Evolutionary conservation across 2,888 invertebrate species (phyloP), one percentile per base, ranked within the genome.

Genomic region (Nematopogon swammerdamellus): DNA sequence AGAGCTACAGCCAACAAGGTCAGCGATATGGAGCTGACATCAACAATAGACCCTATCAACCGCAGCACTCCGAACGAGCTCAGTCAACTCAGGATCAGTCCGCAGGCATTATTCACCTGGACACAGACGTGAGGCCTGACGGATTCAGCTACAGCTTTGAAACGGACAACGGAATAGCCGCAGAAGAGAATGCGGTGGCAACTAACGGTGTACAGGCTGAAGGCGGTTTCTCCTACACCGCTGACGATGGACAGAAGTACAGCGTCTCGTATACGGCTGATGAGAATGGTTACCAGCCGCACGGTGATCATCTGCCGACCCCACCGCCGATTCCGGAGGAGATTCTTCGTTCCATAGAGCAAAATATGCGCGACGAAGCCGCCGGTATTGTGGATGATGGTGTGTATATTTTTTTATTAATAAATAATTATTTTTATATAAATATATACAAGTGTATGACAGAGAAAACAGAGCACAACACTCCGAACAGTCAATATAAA

Each of bases 251-350:
- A 0, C 64, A 73, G 55, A 63, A 67, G 8, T 74, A 76, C 55
- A 70, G 65, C 59, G 67, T 75, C 29, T 65, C 68, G 4, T 76
- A 76, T 52, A 72, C 70, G 0, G 76, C 76, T 48, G 74, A 68
- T 51, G 64, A 72, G 52, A 64, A 57, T 20, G 77, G 76, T 0
- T 75, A 69, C 49, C 65, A 64, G 53, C 70, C 76, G 0, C 61
- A 59, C 20, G 76, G 75, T 8, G 65, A 62, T 20, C 75, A 75
- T 58, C 55, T 77, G 45, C 76, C 76, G 0, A 74, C 73, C 2
- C 68, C 75, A 1, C 74, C 70, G 2, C 74, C 76, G 0, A 71
- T 73, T 44, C 73, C 76, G 1, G 60, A 58, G 6, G 74, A 69
- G 36, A 75, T 74, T n/a, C 52, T 70, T 54, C 65, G 60, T 54